Conservation (phyloP, 2,888 invertebrate genomes). For the Catocala nupta region DNA sequence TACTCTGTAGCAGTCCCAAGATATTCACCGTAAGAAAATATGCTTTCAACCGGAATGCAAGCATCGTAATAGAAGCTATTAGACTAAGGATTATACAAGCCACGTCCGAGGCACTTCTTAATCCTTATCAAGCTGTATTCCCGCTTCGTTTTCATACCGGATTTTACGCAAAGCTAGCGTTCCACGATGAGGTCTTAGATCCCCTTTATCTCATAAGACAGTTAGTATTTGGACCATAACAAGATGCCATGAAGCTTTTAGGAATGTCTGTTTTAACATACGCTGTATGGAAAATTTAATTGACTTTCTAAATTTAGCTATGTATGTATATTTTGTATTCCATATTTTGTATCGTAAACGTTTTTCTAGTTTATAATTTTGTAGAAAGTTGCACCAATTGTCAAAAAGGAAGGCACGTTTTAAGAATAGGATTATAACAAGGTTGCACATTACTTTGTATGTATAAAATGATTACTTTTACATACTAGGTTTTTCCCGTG, state of each 20-base stretch:
- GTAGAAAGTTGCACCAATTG: neutral
- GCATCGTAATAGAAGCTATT: conserved; percentile 32
- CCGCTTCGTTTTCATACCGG: conserved; percentile 22
- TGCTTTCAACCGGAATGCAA: conserved; percentile 20
- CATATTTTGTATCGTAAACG: neutral
- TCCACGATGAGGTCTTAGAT: conserved; percentile 22
- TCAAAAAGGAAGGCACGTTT: neutral
- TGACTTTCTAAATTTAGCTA: neutral
- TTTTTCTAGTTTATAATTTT: neutral
- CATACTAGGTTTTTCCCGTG: too few species aligned
- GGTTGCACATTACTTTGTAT: too few species aligned
- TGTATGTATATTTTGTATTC: neutral
- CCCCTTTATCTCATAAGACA: conserved; percentile 14
- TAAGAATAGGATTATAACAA: too few species aligned
- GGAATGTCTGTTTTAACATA: neutral
- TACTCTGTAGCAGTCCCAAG: neutral
- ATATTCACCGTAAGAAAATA: neutral
- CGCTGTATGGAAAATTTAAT: neutral
- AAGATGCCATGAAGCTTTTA: neutral
- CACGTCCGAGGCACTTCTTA: conserved; percentile 28
- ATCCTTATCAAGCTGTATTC: conserved; percentile 33
- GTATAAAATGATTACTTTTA: too few species aligned
- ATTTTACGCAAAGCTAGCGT: conserved; percentile 27
- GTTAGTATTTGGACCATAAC: conserved; percentile 12
- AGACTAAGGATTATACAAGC: conserved; percentile 29